phyloP scores from a whole-genome alignment of 2,113 vertebrate genomes.

The Anolis carolinensis region DNA sequence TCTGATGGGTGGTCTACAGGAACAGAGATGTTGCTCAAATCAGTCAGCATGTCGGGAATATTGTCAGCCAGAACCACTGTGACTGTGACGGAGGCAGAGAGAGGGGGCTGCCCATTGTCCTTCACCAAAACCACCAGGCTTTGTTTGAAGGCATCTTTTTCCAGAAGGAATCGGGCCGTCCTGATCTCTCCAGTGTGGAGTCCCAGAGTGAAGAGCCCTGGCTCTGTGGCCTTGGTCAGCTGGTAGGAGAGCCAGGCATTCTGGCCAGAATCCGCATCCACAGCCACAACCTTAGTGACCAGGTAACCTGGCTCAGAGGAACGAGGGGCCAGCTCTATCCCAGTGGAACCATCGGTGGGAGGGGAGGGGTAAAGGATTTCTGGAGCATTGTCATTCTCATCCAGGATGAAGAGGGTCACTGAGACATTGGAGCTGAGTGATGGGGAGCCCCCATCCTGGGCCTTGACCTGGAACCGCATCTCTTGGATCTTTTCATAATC shows the following conservation, averaged over 20 bases:
- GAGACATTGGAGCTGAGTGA: background rate
- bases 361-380: no score
- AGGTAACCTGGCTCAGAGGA: no score
- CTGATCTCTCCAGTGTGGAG: background rate
- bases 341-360: no score
- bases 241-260: background rate
- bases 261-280: background rate
- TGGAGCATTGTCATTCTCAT: background rate
- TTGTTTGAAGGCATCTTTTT: background rate
- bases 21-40: background rate
- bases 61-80: background rate
- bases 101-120: background rate
- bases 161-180: background rate
- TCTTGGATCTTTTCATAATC: background rate
- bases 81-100: background rate
- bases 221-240: background rate
- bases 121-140: background rate
- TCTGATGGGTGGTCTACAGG: background rate
- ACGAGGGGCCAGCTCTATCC: no score
- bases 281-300: no score
- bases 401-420: slow-evolving; percentile 13
- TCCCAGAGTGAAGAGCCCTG: background rate
- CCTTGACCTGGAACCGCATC: background rate
- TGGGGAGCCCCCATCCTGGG: background rate
- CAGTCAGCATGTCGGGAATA: background rate